Percentiles rank a stretch among this genome's conserved stretches.
These are phyloP conservation scores for Linnaemya vulpina DNA, from an alignment of 2,888 invertebrate species.

Conservation along the genomic window DNA sequence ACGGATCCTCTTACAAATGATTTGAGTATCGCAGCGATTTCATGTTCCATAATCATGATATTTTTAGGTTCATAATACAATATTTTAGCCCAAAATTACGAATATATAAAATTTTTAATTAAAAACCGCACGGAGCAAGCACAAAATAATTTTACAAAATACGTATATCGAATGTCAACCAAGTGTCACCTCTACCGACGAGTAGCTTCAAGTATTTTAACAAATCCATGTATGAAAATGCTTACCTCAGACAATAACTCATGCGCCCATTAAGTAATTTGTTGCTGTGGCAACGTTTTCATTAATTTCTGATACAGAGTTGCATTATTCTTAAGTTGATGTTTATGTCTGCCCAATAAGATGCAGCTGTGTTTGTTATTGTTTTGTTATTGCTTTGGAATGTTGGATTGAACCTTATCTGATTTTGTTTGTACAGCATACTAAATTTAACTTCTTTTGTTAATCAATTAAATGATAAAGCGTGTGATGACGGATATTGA, in stretches of 20 bases:
- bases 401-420: constrained; percentile 18
- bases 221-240: neutral
- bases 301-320: neutral
- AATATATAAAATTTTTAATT: neutral
- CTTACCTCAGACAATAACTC: neutral
- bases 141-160: neutral
- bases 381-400: neutral
- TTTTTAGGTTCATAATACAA: neutral
- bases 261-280: no score
- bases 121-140: neutral
- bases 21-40: constrained; percentile 17
- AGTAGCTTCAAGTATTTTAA: neutral
- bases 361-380: constrained; percentile 6
- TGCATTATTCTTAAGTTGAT: neutral
- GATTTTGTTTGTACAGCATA: neutral
- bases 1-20: neutral
- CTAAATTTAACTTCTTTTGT: neutral
- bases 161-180: neutral
- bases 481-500: constrained; percentile 81
- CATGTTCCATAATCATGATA: neutral
- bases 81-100: neutral
- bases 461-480: constrained; percentile 71
- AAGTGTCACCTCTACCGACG: neutral
- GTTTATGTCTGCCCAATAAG: neutral
- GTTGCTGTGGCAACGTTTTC: neutral